These are phyloP conservation scores for Geotrypetes seraphini DNA, from an alignment of 2,797 vertebrate species.

Conservation along the genomic window DNA sequence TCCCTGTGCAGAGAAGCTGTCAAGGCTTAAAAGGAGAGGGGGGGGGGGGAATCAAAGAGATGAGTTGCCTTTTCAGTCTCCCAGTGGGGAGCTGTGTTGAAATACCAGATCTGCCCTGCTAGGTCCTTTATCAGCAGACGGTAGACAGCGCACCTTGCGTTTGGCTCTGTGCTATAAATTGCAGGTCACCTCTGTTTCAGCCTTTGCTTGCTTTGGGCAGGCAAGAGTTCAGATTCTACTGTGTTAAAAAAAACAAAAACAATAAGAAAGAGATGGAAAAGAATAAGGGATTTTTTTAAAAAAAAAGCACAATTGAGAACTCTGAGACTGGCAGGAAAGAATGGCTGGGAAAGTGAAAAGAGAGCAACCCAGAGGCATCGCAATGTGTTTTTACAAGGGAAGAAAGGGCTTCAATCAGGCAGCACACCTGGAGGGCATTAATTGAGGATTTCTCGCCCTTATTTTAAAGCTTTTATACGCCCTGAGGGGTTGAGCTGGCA, in stretches of 20 bases:
- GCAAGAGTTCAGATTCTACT: constrained; percentile 21
- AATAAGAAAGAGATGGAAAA: too few relatives aligned
- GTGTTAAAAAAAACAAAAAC: neutral
- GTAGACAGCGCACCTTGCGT: constrained; percentile 55
- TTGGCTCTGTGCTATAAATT: constrained; percentile 63
- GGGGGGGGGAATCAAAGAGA: constrained; percentile 29
- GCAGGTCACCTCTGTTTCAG: constrained; percentile 68
- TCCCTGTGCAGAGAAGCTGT: constrained; percentile 29
- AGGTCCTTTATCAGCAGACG: constrained; percentile 70
- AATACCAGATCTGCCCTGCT: constrained; percentile 39
- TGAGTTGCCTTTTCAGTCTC: constrained; percentile 37
- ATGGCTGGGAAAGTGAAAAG: too few relatives aligned
- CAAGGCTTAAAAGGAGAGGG: constrained; percentile 28
- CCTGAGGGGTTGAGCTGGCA: too few relatives aligned
- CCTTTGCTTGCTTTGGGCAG: constrained; percentile 37
- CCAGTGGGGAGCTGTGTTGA: constrained; percentile 30
- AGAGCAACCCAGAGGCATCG: too few relatives aligned
- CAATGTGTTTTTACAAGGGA: too few relatives aligned
- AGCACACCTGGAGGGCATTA: too few relatives aligned
- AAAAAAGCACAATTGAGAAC: too few relatives aligned
- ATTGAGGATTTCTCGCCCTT: too few relatives aligned
- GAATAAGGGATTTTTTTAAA: too few relatives aligned
- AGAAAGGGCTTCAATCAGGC: too few relatives aligned
- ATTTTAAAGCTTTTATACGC: too few relatives aligned
- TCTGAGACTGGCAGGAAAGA: too few relatives aligned